Evolutionary conservation across 2,797 vertebrate species (phyloP).

Genomic region (Premnoplex brunnescens): DNA sequence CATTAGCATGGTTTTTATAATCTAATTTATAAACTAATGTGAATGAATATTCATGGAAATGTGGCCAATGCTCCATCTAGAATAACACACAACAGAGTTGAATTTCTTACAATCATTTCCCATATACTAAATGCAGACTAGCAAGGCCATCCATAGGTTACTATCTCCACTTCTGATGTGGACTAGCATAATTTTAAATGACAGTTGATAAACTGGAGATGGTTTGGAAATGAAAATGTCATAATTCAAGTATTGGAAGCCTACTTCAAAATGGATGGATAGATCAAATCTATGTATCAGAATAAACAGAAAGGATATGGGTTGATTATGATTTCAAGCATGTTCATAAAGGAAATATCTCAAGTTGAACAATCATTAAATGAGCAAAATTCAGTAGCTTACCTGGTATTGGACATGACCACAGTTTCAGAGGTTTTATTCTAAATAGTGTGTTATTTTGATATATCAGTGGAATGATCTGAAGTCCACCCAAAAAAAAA

Average conservation of each 20-base stretch:
- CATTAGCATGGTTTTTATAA: not conserved
- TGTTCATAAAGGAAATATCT: not conserved
- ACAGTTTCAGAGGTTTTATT: not conserved
- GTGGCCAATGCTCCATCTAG: fast-evolving
- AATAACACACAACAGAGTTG: not conserved
- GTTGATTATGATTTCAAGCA: not conserved
- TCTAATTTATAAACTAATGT: not conserved
- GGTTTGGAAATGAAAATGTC: not conserved
- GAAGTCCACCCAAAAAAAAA: not conserved
- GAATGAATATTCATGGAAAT: not conserved
- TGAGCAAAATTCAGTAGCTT: not conserved
- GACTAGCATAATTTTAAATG: not conserved
- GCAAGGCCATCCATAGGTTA: not conserved
- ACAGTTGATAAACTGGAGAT: not conserved
- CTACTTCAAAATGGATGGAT: not conserved
- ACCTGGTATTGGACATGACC: not conserved
- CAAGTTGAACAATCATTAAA: not conserved
- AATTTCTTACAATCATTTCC: not conserved
- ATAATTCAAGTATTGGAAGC: not conserved
- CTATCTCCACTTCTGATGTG: not conserved
- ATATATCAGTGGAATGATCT: not conserved
- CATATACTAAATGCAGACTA: not conserved
- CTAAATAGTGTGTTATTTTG: not conserved
- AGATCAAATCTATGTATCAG: not conserved
- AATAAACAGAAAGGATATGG: not conserved